A percentile compares a stretch with the other conserved stretches of the same genome.
These are phyloP conservation scores for Aphelinus certus DNA, from an alignment of 1,140 invertebrate species.

Conservation along the genomic window DNA sequence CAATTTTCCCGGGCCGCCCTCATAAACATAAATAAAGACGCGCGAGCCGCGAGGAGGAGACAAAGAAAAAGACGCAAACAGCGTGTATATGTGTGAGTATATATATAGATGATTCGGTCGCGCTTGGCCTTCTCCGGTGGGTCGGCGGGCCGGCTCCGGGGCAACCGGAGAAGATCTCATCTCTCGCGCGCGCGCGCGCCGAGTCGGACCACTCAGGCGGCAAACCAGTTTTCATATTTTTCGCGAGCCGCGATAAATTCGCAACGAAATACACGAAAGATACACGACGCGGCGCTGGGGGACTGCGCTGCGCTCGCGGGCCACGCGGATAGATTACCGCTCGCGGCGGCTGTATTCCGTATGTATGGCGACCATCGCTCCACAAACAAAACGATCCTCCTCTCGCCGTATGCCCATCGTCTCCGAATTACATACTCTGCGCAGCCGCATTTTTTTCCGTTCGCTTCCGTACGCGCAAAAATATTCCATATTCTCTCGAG, in stretches of 20 bases:
- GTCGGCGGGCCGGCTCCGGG: not conserved
- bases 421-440: too few relatives aligned
- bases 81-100: not conserved
- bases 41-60: not conserved
- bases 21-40: conserved; percentile 22
- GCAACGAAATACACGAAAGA: conserved; percentile 48
- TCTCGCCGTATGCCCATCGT: too few relatives aligned
- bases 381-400: too few relatives aligned
- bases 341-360: too few relatives aligned
- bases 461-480: not conserved
- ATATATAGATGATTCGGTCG: not conserved
- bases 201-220: conserved; percentile 34
- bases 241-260: conserved; percentile 48
- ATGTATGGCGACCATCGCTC: too few relatives aligned
- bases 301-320: too few relatives aligned
- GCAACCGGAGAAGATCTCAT: conserved; percentile 48
- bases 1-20: not conserved
- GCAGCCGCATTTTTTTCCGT: not conserved
- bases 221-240: conserved; percentile 55
- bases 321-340: conserved; percentile 28
- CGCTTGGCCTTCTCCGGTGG: not conserved
- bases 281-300: conserved; percentile 36
- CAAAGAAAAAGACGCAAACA: too few relatives aligned
- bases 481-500: not conserved
- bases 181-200: conserved; percentile 32